Evolutionary conservation across 2,888 invertebrate species (phyloP), one percentile per base, ranked within the genome.

Genomic region (Carterocephalus palaemon): DNA sequence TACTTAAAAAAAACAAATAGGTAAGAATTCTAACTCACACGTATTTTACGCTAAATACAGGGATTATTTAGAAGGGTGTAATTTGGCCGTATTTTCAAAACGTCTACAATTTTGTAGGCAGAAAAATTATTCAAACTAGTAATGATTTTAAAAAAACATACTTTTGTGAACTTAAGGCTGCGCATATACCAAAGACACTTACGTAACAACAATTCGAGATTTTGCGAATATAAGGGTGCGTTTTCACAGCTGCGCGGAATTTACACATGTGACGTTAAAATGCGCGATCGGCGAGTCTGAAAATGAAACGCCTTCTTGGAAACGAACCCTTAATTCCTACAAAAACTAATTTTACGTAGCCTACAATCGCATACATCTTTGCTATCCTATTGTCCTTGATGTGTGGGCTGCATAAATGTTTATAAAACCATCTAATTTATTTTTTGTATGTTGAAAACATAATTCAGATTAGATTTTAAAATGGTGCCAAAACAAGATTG

Each of bases 401-500:
- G 26, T 26, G 26, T 10, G 7, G 29, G 29, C 15, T 8, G 39
- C 13, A 9, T 8, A 22, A 13, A 23, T 10, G 15, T 10, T 31
- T 16, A 10, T 12, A 17, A 37, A 26, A 15, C 23, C 23, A 5
- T 15, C 8, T 38, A 17, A 4, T 28, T 33, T 28, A 33, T 9
- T 9, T 19, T 28, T 26, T 33, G 15, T 43, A 32, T 29, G 31
- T 40, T 40, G 23, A 16, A 40, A 31, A 40, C 31, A 32, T 39
- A 39, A 16, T 19, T 33, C 26, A 26, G 19, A 19, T 26, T 40
- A 40, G 40, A 32, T 31, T 40, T 31, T 32, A 33, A 29, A 46
- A 55, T 57, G 58, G 75, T 79, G 78, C 74, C 77, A 79, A 79
- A 74, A 50, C 49, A 16, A 46, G 57, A 60, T 59, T 57, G 48